Conservation (phyloP, 2,797 vertebrate genomes). For the Bovichtus diacanthus region DNA sequence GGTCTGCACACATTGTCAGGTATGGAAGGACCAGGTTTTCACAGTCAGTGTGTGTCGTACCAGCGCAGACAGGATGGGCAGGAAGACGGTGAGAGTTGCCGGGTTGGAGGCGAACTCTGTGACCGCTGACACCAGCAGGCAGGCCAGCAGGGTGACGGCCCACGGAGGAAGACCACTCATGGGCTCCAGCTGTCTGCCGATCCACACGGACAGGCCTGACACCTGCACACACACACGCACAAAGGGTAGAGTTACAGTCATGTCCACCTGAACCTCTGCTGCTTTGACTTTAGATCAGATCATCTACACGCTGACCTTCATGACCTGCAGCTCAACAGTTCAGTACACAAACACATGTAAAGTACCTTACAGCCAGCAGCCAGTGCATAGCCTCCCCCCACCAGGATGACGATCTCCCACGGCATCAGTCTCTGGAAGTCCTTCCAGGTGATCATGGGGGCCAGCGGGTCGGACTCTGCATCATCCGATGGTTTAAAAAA, state of each 20-base stretch:
- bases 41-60: slow-evolving; percentile 86
- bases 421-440: slow-evolving; percentile 99
- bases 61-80: slow-evolving; percentile 96
- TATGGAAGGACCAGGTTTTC: no score
- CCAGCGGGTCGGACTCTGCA: slow-evolving; percentile 74
- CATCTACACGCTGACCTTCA: background rate
- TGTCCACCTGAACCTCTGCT: background rate
- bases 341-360: background rate
- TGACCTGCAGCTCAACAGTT: background rate
- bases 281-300: background rate
- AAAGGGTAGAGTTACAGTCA: background rate
- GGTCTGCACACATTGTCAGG: no score
- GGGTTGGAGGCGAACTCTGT: slow-evolving; percentile 99
- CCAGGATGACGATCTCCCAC: slow-evolving; percentile 98
- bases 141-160: slow-evolving; percentile 94
- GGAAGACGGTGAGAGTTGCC: slow-evolving; percentile 97
- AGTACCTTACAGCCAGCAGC: slow-evolving; percentile 97
- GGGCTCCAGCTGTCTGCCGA: slow-evolving; percentile 95
- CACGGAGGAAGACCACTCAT: slow-evolving; percentile 95
- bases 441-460: slow-evolving; percentile 97
- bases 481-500: slow-evolving; percentile 60
- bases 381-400: slow-evolving; percentile 96
- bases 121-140: slow-evolving; percentile 94
- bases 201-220: slow-evolving; percentile 96
- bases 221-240: slow-evolving; percentile 81